Base-by-base conservation (phyloP, 2,888 invertebrate genomes). In the Stenchaetothrips biformis region DNA sequence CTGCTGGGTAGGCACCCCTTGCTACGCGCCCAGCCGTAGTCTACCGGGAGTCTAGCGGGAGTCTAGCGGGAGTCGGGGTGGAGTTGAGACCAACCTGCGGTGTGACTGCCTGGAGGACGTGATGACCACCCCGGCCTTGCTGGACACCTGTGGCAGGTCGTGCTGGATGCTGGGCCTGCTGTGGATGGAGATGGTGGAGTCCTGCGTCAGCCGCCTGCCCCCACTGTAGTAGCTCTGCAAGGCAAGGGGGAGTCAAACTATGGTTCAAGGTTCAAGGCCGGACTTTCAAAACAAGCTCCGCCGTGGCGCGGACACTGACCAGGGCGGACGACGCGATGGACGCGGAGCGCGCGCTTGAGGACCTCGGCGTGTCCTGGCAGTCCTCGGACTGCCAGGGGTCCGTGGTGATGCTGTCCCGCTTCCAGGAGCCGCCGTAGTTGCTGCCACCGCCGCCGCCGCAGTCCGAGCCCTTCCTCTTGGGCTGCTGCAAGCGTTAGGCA, bases 71-170 rank as follows among this genome's bases (percentile, higher is more conserved):
- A 53, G 53, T 53, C 9, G 25, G 11, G 25, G 53, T 16, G 53
- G 67, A 79, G 67, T 78, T 49, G 25, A 74, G 77, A 85, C 85
- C 83, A 86, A 95, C 94, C 96, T 93, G 86, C 97, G 88, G 85
- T 95, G 94, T 18, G 96, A 95, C 85, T 95, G 93, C 79, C 96
- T 89, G 84, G 94, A 95, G 3, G 96, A 96, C 2, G 96, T 96
- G 81, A 97, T 95, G 80, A 96, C 96, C 9, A 96, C 95, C 0
- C 96, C 96, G 2, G 94, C 95, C 87, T 94, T 94, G 83, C 90
- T 90, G n/a, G 89, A 88, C 84, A 90, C 89, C 83, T 88, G 89
- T 0, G 90, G 89, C 1, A 89, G 89, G 83, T 91, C 91, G 81
- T 89, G 89, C 84, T 90, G 90, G 84, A 92, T 90, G 83, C 91